phyloP scores from a whole-genome alignment of 2,797 vertebrate genomes.

The Syngnathus rostellatus region DNA sequence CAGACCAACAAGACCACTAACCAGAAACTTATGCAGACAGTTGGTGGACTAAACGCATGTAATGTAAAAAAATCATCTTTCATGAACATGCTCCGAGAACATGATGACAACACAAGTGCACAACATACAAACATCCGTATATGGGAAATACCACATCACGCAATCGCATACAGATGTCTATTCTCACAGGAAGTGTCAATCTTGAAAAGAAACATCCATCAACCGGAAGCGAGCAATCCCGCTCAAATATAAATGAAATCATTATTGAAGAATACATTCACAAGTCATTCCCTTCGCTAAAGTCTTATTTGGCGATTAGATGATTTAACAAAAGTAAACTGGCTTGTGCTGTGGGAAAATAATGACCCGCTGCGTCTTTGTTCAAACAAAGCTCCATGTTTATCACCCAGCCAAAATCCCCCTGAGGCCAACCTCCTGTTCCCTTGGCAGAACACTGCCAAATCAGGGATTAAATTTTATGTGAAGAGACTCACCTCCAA shows the following conservation, averaged over 20 bases:
- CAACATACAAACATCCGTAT: conserved; percentile 21
- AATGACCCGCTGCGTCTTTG: conserved; percentile 51
- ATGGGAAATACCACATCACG: conserved; percentile 40
- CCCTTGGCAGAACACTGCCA: conserved; percentile 25
- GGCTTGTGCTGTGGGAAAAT: conserved; percentile 67
- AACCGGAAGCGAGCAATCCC: conserved; percentile 33
- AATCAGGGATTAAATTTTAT: background rate
- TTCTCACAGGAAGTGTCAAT: conserved; percentile 37
- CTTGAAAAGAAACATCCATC: conserved; percentile 43
- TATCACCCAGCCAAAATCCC: conserved; percentile 45
- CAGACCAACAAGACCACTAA: conserved; percentile 38
- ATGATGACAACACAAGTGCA: background rate
- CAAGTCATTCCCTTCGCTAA: background rate
- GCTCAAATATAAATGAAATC: conserved; percentile 7
- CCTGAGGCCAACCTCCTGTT: conserved; percentile 56
- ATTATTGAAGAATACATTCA: conserved; percentile 9
- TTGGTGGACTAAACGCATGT: conserved; percentile 9
- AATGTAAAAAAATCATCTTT: conserved; percentile 13
- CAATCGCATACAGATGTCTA: conserved; percentile 27
- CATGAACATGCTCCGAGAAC: background rate
- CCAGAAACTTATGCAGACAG: conserved; percentile 28
- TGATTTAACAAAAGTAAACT: conserved; percentile 26
- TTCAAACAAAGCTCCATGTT: conserved; percentile 67
- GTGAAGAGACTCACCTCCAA: conserved; percentile 9
- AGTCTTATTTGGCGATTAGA: background rate